Percentiles rank a stretch among this genome's conserved stretches.
Evolutionary conservation across 2,797 vertebrate genomes (phyloP).

Genomic region (Acanthopagrus latus): DNA sequence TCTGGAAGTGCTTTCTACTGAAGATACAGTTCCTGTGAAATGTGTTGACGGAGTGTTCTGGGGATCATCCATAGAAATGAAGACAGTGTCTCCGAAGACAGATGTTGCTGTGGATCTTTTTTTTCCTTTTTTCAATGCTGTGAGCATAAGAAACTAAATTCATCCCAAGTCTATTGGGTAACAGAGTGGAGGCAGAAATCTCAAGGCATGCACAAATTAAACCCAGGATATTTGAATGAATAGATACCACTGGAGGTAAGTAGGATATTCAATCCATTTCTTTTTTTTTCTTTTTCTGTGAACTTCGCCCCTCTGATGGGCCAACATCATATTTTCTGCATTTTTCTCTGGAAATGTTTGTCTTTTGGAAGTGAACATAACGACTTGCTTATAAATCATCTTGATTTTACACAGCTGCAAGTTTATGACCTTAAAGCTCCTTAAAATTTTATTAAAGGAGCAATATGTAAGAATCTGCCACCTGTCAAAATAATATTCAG

Average conservation of each 20-base stretch:
- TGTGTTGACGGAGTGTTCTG: not conserved
- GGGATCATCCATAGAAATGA: slow-evolving; percentile 20
- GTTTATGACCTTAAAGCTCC: too few species aligned
- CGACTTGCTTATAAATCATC: not conserved
- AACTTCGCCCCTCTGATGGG: not conserved
- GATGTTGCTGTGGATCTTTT: slow-evolving; percentile 20
- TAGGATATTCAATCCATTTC: not conserved
- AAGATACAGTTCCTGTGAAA: slow-evolving; percentile 6
- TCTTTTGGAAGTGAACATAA: not conserved
- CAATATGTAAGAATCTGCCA: too few species aligned
- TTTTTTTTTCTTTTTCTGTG: not conserved
- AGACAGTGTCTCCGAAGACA: slow-evolving; percentile 16
- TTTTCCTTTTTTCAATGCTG: not conserved
- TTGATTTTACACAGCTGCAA: too few species aligned
- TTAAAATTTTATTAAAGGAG: too few species aligned
- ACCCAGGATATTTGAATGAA: slow-evolving; percentile 1
- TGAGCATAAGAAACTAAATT: slow-evolving; percentile 4
- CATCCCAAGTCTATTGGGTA: not conserved
- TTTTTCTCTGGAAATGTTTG: not conserved
- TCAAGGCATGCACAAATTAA: slow-evolving; percentile 1
- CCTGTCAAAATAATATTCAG: too few species aligned
- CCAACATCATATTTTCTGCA: not conserved
- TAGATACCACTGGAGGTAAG: not conserved
- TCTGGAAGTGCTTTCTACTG: not conserved
- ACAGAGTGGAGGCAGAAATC: not conserved